Conservation (phyloP, 2,113 vertebrate species). For the Channa maculata region DNA sequence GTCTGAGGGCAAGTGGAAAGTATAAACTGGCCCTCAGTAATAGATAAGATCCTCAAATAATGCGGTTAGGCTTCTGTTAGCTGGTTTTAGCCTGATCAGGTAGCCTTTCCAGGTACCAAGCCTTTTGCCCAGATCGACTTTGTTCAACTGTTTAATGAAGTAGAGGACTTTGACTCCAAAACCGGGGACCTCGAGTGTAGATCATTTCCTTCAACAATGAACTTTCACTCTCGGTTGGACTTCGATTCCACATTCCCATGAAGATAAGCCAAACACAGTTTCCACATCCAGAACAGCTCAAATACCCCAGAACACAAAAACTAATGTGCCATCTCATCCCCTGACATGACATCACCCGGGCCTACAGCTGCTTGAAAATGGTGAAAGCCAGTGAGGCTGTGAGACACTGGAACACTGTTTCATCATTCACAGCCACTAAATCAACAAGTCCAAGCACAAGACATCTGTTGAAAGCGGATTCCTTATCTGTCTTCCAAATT, state of each 20-base stretch:
- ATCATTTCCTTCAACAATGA: slow-evolving; percentile 11
- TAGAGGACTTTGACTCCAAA: no score
- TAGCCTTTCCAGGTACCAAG: no score
- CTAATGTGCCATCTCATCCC: slow-evolving; percentile 35
- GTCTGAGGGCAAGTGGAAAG: no score
- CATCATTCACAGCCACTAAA: slow-evolving; percentile 73
- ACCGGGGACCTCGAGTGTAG: neutral
- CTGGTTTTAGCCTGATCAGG: no score
- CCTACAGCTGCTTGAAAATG: slow-evolving; percentile 66
- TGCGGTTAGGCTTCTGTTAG: no score
- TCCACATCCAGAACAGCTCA: slow-evolving; percentile 17
- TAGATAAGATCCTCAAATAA: no score
- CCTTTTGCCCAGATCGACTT: no score
- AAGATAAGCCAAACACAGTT: slow-evolving; percentile 7
- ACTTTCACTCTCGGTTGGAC: neutral
- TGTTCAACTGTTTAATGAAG: no score
- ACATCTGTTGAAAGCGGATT: slow-evolving; percentile 70
- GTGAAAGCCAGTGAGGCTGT: slow-evolving; percentile 61
- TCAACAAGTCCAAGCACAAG: slow-evolving; percentile 53
- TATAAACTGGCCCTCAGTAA: no score
- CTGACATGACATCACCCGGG: slow-evolving; percentile 62
- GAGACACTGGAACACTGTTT: slow-evolving; percentile 66
- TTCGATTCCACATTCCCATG: slow-evolving; percentile 33
- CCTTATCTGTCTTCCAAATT: slow-evolving; percentile 65
- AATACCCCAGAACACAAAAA: slow-evolving; percentile 34